Percentiles rank a stretch among this genome's conserved stretches.
Evolutionary conservation across 2,113 vertebrate species (phyloP).

Genomic region (Protobothrops flavoviridis): DNA sequence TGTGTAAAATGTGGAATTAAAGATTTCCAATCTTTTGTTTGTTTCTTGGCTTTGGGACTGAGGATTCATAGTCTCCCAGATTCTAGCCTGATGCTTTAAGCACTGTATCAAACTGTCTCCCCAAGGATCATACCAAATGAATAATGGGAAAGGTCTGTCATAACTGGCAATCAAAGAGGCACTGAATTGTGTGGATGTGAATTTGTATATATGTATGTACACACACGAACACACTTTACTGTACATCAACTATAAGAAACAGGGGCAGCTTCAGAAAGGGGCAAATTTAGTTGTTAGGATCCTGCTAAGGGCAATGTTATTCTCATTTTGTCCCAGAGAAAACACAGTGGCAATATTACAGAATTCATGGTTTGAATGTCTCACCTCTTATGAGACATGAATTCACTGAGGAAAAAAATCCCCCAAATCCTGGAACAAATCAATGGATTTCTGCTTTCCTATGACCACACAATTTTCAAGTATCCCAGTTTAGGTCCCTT

Average conservation of each 20-base stretch:
- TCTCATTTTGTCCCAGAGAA: neutral
- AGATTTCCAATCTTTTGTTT: neutral
- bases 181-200: neutral
- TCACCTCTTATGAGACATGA: neutral
- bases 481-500: neutral
- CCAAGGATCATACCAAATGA: neutral
- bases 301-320: neutral
- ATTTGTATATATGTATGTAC: neutral
- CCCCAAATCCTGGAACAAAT: neutral
- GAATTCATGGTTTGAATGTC: neutral
- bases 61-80: neutral
- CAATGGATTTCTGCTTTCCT: neutral
- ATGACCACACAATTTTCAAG: neutral
- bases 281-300: neutral
- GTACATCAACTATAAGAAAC: neutral
- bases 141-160: neutral
- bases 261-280: neutral
- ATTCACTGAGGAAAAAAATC: neutral
- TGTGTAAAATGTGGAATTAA: neutral
- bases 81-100: neutral
- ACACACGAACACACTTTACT: neutral
- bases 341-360: neutral
- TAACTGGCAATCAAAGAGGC: constrained; percentile 11
- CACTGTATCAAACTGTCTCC: neutral
- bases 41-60: neutral